Evolutionary conservation across 2,888 invertebrate genomes (phyloP), one percentile per base, ranked within the genome.

Genomic region (Chouioia cunea): DNA sequence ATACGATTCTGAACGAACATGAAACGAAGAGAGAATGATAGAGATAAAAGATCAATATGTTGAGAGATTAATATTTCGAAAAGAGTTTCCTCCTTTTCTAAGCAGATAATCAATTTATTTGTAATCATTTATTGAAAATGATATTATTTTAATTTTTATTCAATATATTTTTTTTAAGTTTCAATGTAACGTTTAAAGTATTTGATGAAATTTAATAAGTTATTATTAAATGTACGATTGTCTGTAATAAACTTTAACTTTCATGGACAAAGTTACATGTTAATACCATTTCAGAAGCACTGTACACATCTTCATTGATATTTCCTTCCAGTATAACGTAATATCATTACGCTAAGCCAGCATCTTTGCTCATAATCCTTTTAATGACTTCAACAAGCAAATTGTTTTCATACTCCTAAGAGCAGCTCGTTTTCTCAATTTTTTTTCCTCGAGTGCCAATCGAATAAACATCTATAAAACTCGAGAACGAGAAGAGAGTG

Each of bases 391-490:
- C 46, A 27, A 18, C 36, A 16, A 53, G 47, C 12, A 59, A 66
- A 53, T 60, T 67, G 47, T 67, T 67, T 48, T 18, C n/a, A 23
- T n/a, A n/a, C n/a, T n/a, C n/a, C n/a, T 36, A 36, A 36, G 36
- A 36, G 36, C n/a, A n/a, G n/a, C 27, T 20, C 50, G 44, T 46
- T 53, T 2, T 18, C 48, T 56, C 54, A 18, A 18, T 22, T 6
- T 15, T 47, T 18, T n/a, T 6, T 14, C 65, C 16, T 12, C 56
- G 43, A 16, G 59, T 15, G n/a, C 43, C 46, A 66, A 53, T 66
- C 66, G 66, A 66, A 59, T 53, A 53, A 59, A 46, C 46, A 15
- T 46, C 59, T 57, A 66, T 66, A 53, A 66, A 59, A 59, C 43
- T 59, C 27, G 58, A 59, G 36, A 43, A 58, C 50, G 43, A 16